Conservation (phyloP, 2,888 invertebrate genomes). For the Eurytoma californica region DNA sequence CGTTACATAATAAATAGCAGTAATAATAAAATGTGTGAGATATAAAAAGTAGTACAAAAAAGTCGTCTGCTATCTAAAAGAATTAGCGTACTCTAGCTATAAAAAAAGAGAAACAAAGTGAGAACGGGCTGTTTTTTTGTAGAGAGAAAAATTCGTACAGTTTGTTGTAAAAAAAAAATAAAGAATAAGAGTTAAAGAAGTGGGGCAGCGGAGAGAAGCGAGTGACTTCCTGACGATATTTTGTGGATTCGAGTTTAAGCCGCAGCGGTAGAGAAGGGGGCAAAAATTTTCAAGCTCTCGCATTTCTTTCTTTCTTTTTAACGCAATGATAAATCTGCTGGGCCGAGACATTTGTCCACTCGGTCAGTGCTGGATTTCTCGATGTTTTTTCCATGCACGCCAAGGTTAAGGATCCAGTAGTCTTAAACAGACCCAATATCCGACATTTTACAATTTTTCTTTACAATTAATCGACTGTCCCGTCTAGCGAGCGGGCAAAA, state of each 20-base stretch:
- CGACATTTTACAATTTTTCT: conserved; percentile 14
- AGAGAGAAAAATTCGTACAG: conserved; percentile 7
- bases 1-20: conserved; percentile 30
- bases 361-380: conserved; percentile 47
- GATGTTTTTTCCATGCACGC: background rate
- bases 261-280: conserved; percentile 31
- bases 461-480: background rate
- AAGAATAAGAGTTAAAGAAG: no score
- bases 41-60: conserved; percentile 31
- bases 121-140: background rate
- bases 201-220: conserved; percentile 47
- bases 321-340: conserved; percentile 33
- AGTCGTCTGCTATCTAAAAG: conserved; percentile 44
- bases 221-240: conserved; percentile 36
- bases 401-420: conserved; percentile 22
- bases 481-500: no score
- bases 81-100: conserved; percentile 30
- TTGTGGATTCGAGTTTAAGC: conserved; percentile 42
- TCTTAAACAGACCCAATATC: conserved; percentile 4
- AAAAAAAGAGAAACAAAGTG: conserved; percentile 6
- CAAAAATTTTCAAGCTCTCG: conserved; percentile 30
- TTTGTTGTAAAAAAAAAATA: no score
- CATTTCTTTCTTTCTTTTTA: conserved; percentile 6
- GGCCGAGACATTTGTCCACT: conserved; percentile 3
- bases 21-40: conserved; percentile 20